These are phyloP conservation scores for Gonatopus flavifemur DNA, from an alignment of 1,140 invertebrate genomes.

Conservation along the genomic window DNA sequence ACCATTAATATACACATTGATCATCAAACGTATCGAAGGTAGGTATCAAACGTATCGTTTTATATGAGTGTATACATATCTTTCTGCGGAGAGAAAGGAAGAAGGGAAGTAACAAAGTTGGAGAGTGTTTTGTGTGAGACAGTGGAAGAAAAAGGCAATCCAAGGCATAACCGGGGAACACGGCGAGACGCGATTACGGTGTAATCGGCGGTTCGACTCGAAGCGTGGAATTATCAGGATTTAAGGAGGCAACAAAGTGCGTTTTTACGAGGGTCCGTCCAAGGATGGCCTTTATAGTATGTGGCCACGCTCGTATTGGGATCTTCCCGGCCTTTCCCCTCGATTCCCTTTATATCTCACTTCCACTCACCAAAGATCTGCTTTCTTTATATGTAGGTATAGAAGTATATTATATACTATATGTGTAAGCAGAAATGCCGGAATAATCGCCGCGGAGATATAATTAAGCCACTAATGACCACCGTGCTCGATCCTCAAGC, in stretches of 20 bases:
- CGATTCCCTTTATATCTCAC: not conserved
- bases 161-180: conserved; percentile 17
- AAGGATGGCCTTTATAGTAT: conserved; percentile 39
- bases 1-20: too few relatives aligned
- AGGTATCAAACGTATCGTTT: too few relatives aligned
- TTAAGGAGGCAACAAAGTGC: conserved; percentile 41
- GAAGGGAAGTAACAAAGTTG: not conserved
- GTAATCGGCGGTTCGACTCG: conserved; percentile 35
- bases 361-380: not conserved
- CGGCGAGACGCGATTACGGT: conserved; percentile 34
- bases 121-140: conserved; percentile 1
- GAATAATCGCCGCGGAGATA: conserved; percentile 42
- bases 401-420: too few relatives aligned
- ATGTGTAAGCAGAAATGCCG: conserved; percentile 30
- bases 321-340: conserved; percentile 4
- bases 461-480: conserved; percentile 52
- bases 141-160: conserved; percentile 22
- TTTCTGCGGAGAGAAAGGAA: not conserved
- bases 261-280: conserved; percentile 38
- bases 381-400: not conserved
- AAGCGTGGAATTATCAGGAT: conserved; percentile 40
- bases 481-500: conserved; percentile 14
- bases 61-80: too few relatives aligned
- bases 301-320: conserved; percentile 30
- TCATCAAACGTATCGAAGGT: too few relatives aligned